phyloP scores from a whole-genome alignment of 2,888 invertebrate genomes.

The Rhagophthalmus giganteus region DNA sequence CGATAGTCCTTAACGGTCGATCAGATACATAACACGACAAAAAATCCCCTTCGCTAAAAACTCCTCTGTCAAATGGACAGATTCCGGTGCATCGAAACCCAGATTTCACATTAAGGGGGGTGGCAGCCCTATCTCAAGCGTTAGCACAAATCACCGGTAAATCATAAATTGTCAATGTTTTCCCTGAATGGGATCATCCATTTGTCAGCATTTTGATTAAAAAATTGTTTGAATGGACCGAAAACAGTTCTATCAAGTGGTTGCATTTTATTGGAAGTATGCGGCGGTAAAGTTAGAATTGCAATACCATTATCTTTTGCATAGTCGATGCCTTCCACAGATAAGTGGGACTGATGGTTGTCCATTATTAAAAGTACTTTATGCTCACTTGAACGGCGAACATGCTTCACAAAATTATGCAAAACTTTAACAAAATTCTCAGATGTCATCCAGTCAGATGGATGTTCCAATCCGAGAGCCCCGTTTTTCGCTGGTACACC shows the following conservation, averaged over 20 bases:
- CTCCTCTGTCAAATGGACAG: not conserved
- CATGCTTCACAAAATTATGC: slow-evolving; percentile 43
- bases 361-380: slow-evolving; percentile 42
- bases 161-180: not conserved
- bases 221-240: not conserved
- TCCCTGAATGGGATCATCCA: not conserved
- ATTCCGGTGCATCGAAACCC: not conserved
- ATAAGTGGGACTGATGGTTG: slow-evolving; percentile 42
- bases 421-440: slow-evolving; percentile 41
- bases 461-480: slow-evolving; percentile 16
- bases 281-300: slow-evolving; percentile 16
- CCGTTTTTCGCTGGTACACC: slow-evolving; percentile 15
- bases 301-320: slow-evolving; percentile 47
- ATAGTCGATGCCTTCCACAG: slow-evolving; percentile 39
- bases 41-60: not conserved
- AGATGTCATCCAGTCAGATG: slow-evolving; percentile 43
- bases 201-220: not conserved
- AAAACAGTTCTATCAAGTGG: slow-evolving; percentile 3
- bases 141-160: not conserved
- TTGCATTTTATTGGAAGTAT: slow-evolving; percentile 26
- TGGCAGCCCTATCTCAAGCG: slow-evolving; percentile 1
- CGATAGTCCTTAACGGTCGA: too few species aligned
- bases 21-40: too few species aligned
- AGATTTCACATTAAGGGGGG: too few species aligned
- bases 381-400: slow-evolving; percentile 36